Base-by-base conservation (phyloP, 2,113 vertebrate species). In the Sprattus sprattus region DNA sequence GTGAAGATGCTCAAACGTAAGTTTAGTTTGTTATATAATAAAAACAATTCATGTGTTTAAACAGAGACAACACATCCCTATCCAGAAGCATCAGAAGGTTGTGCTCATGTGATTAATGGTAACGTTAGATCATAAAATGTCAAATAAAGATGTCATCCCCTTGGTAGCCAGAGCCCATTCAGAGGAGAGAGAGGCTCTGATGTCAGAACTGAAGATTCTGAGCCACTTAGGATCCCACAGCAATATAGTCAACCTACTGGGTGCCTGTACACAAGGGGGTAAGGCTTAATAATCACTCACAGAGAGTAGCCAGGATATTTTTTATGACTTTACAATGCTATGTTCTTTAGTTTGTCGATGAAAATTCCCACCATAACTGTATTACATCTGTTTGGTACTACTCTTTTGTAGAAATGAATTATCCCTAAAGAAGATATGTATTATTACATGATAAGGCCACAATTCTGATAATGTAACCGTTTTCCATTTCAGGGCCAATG, bases 401-500 rank as follows among this genome's bases (percentile, higher is more conserved):
- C 52, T 57, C 52, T 57, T 4, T 16, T 20, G 18, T 54, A 2
- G 18, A 54, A 54, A 20, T 54, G 52, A 16, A 18, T 15, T 54
- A 11, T 10, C 39, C 39, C 39, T 39, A 10, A 49, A 8, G 18
- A 18, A 54, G 67, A 39, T 8, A 28, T 11, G 28, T 15, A 32
- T 32, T 71, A 32, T 71, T 13, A 28, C n/a, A 11, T 71, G 13
- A 78, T 13, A 39, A 15, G 1, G 13, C 28, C 71, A 16, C 10
- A 60, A 20, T 60, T 6, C 11, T 6, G 13, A 39, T 78, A 39
- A 32, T 32, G 86, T 44, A 11, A 4, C 6, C 89, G 82, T 39
- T 86, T 45, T 87, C 67, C 84, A 80, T 71, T 0, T 0, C 90
- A 99, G 98, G 97, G 0, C 97, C 97, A 25, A 94, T 99, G 92